phyloP scores from a whole-genome alignment of 2,888 invertebrate genomes.

The Himalopsyche anomala region DNA sequence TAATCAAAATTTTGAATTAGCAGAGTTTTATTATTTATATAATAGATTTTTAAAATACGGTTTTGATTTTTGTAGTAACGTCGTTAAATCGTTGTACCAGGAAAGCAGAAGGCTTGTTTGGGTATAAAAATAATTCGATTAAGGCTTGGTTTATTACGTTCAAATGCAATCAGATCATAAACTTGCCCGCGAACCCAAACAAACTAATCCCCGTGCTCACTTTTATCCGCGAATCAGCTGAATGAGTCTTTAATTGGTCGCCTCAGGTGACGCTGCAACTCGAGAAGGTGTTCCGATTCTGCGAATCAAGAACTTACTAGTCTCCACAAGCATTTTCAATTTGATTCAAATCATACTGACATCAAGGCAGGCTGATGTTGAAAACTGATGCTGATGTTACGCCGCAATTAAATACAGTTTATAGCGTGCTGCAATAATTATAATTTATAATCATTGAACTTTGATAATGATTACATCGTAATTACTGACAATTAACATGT shows the following conservation, averaged over 20 bases:
- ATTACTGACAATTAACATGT: slow-evolving; percentile 7
- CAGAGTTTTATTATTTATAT: no score
- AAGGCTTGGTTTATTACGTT: slow-evolving; percentile 5
- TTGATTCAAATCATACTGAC: slow-evolving; percentile 39
- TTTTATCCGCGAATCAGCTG: slow-evolving; percentile 32
- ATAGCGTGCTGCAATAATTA: not conserved
- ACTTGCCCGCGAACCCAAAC: not conserved
- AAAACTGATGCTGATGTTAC: not conserved
- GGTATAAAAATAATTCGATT: not conserved
- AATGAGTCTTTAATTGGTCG: slow-evolving; percentile 40
- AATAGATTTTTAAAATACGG: no score
- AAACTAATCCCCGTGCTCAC: slow-evolving; percentile 4
- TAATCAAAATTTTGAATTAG: no score
- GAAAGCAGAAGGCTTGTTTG: not conserved
- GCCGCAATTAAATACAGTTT: slow-evolving; percentile 40
- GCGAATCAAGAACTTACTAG: not conserved
- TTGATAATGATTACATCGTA: slow-evolving; percentile 35
- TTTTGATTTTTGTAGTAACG: not conserved
- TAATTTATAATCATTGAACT: slow-evolving; percentile 17
- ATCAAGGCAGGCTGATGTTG: slow-evolving; percentile 22
- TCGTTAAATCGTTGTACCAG: not conserved
- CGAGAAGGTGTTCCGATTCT: slow-evolving; percentile 11
- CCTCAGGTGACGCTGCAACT: not conserved
- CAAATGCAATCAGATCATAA: slow-evolving; percentile 17
- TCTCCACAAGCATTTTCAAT: slow-evolving; percentile 4